Base-by-base conservation (phyloP, 2,113 vertebrate genomes). In the Halichoerus grypus region DNA sequence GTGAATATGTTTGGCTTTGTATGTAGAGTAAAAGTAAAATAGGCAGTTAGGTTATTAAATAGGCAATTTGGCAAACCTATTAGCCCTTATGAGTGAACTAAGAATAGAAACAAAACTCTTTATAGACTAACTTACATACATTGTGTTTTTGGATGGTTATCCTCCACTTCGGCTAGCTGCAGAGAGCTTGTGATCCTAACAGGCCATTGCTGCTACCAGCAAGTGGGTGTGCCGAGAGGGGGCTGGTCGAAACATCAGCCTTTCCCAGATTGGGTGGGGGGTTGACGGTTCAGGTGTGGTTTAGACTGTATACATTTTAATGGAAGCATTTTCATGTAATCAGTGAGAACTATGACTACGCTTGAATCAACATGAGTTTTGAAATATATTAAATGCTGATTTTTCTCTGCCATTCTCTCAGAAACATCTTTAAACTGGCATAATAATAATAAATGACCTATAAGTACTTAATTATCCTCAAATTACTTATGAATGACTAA, bases 171-270 rank as follows among this genome's bases (percentile, higher is more conserved):
- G 1, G 4, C 26, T 5, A 1, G 49, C 55, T n/a, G 49, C n/a
- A 10, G 33, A 59, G 61, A 84, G 49, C 39, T 3, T 67, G 18
- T 51, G 53, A 16, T 42, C 12, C 79, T 39, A 39, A 26, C 15
- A n/a, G 39, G 65, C 9, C 31, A 28, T 5, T 0, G 11, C 22
- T 12, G 1, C 2, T 3, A 10, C 19, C 22, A 4, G 39, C 9
- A 13, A 11, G 49, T 24, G 4, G n/a, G 4, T 33, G 4, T 19
- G 85, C 19, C 21, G 0, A 3, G 24, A n/a, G 16, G 24, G 5
- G 36, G 24, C 53, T 9, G 16, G 8, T 19, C 36, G 90, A 49
- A 42, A 55, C 5, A 3, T 9, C 55, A 22, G 11, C 33, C 63
- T 74, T 79, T 10, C 19, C 55, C 49, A 28, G 49, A 2, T 3